phyloP scores from a whole-genome alignment of 2,888 invertebrate genomes.

The Chrysolina americana region DNA sequence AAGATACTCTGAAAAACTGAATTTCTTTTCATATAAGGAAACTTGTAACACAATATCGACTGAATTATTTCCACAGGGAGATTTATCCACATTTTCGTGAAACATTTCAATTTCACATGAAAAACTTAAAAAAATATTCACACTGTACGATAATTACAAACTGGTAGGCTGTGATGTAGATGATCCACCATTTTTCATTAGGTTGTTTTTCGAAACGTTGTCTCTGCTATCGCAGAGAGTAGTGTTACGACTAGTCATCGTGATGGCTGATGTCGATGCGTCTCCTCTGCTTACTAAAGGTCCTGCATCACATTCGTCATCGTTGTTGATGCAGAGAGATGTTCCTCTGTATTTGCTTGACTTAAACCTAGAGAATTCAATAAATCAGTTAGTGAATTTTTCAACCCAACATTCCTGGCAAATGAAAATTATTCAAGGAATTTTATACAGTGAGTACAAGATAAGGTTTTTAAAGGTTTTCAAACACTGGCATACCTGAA shows the following conservation, averaged over 20 bases:
- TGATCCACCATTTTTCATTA: constrained; percentile 55
- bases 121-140: background rate
- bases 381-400: background rate
- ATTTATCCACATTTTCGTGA: background rate
- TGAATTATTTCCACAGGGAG: no score
- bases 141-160: constrained; percentile 19
- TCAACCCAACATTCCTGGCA: no score
- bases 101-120: background rate
- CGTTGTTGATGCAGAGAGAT: constrained; percentile 62
- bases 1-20: no score
- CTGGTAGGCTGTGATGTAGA: constrained; percentile 59
- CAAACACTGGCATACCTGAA: no score
- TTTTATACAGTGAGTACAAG: no score
- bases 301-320: constrained; percentile 71
- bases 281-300: constrained; percentile 71
- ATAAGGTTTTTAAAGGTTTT: no score
- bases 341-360: constrained; percentile 38
- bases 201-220: constrained; percentile 51
- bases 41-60: no score
- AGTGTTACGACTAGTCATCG: constrained; percentile 73
- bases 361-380: constrained; percentile 33
- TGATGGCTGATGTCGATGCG: constrained; percentile 73
- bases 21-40: no score
- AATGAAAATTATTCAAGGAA: no score
- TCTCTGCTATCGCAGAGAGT: constrained; percentile 62